These are phyloP conservation scores for Connochaetes taurinus DNA, from an alignment of 2,113 vertebrate genomes.

Conservation along the genomic window DNA sequence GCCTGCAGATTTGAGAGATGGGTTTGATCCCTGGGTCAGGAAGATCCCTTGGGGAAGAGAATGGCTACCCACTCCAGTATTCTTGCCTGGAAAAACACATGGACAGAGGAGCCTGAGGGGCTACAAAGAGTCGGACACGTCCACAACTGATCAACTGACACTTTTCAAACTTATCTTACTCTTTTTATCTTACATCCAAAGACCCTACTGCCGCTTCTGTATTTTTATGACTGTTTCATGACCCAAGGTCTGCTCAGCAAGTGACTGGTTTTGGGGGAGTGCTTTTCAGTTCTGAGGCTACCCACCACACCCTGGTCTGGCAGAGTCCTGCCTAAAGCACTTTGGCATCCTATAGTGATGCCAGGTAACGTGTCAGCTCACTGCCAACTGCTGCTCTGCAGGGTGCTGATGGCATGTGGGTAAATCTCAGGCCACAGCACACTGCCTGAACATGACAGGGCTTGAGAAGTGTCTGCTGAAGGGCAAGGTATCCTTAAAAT, in stretches of 20 bases:
- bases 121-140: background rate
- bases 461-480: background rate
- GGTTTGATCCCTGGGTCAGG: background rate
- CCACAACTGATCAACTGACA: background rate
- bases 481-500: background rate
- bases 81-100: background rate
- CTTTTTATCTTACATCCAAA: background rate
- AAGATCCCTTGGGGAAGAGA: background rate
- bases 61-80: background rate
- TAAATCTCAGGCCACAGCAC: background rate
- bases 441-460: background rate
- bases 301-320: background rate
- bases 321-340: background rate
- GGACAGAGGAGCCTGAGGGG: background rate
- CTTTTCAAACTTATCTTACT: background rate
- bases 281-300: background rate
- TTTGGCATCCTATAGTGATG: accelerated
- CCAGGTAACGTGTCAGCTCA: background rate
- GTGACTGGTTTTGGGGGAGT: background rate
- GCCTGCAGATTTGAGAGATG: too few relatives aligned
- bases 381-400: background rate
- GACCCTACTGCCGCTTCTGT: accelerated
- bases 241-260: background rate
- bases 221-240: background rate
- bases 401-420: accelerated